phyloP scores from a whole-genome alignment of 2,888 invertebrate species.

The Trichogramma evanescens region DNA sequence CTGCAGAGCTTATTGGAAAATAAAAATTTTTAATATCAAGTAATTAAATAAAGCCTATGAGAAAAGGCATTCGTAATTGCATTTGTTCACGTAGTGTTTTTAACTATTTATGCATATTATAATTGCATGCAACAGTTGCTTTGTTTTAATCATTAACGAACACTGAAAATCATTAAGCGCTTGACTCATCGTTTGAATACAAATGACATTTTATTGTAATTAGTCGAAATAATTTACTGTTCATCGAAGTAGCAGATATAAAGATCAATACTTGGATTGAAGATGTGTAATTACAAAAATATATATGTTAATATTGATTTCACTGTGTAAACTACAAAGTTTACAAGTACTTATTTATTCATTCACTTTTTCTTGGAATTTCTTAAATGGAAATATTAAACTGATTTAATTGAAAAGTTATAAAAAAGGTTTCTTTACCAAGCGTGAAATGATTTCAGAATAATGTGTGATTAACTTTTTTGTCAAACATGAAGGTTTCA shows the following conservation, averaged over 20 bases:
- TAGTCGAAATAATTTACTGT: slow-evolving; percentile 4
- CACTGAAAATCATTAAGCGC: slow-evolving; percentile 19
- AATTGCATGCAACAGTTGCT: slow-evolving; percentile 32
- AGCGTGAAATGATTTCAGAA: too few relatives aligned
- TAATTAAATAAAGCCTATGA: slow-evolving; percentile 4
- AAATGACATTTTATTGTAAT: too few relatives aligned
- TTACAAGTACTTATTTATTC: too few relatives aligned
- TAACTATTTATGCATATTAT: slow-evolving; percentile 33
- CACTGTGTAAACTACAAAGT: too few relatives aligned
- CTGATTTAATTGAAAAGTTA: too few relatives aligned
- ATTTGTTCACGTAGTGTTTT: slow-evolving; percentile 34
- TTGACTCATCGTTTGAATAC: neutral
- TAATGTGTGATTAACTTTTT: too few relatives aligned
- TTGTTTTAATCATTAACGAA: slow-evolving; percentile 9
- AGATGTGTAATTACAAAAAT: neutral
- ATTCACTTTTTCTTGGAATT: too few relatives aligned
- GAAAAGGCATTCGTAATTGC: slow-evolving; percentile 29
- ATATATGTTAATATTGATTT: too few relatives aligned
- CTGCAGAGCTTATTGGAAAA: slow-evolving; percentile 40
- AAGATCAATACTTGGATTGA: neutral
- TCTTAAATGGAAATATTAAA: too few relatives aligned
- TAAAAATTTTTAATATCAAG: slow-evolving; percentile 23
- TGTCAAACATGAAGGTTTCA: too few relatives aligned
- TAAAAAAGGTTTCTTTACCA: too few relatives aligned
- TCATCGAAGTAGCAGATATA: neutral